A percentile compares a stretch with the other conserved stretches of the same genome.
Conservation (phyloP, 2,797 vertebrate species). For the Alauda arvensis region DNA sequence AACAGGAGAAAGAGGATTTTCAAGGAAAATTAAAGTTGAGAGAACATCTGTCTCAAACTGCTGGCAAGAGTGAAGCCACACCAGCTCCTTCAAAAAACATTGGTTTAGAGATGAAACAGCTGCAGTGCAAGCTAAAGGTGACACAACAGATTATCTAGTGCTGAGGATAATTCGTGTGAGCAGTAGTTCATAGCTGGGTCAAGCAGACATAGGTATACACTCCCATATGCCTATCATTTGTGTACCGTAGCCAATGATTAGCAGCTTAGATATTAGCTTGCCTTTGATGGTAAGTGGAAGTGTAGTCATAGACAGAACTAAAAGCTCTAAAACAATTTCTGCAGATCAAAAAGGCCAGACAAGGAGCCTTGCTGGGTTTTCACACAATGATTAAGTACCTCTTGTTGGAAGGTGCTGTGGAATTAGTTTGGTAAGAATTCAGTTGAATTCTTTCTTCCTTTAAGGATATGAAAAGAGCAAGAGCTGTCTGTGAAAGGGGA, state of each 20-base stretch:
- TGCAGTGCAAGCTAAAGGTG: conserved; percentile 90
- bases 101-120: conserved; percentile 86
- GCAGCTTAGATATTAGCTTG: not conserved
- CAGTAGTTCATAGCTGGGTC: conserved; percentile 18
- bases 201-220: not conserved
- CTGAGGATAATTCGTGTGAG: conserved; percentile 1
- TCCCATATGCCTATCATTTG: not conserved
- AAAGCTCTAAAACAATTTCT: not conserved
- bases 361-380: not conserved
- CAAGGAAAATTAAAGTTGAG: conserved; percentile 76
- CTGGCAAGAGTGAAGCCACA: conserved; percentile 53
- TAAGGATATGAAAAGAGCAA: not conserved
- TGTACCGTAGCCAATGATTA: not conserved
- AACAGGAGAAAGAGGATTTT: conserved; percentile 86
- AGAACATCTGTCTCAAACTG: conserved; percentile 75
- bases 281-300: not conserved
- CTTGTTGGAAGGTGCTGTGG: not conserved
- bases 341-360: not conserved
- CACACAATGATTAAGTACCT: not conserved
- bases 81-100: conserved; percentile 70
- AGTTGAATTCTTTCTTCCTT: not conserved
- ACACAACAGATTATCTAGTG: conserved; percentile 25
- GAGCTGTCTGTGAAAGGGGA: not conserved
- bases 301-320: not conserved
- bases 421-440: not conserved